Evolutionary conservation across 92 coral and sea anemone genomes (phyloP).

Genomic region (Porites divaricata): DNA sequence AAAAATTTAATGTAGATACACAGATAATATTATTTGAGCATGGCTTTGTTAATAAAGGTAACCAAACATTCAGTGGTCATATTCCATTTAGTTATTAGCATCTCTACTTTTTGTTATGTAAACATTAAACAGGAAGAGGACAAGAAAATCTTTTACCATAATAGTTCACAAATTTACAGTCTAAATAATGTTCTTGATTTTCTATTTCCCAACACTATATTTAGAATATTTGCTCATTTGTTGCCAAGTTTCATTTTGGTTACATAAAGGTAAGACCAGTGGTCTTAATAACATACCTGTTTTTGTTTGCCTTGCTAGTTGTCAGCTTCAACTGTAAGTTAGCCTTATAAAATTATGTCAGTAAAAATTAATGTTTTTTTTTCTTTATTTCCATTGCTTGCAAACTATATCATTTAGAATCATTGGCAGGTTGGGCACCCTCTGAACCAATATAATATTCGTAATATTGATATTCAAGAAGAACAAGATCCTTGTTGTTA

Average conservation of each 20-base stretch:
- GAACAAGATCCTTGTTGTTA: too few species aligned
- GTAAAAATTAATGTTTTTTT: background rate
- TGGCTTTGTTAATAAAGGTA: background rate
- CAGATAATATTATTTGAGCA: background rate
- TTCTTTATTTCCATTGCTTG: background rate
- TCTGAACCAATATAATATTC: too few species aligned
- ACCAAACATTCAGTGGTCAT: conserved; percentile 57
- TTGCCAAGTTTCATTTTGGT: conserved; percentile 89
- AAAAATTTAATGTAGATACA: background rate
- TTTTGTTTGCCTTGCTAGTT: conserved; percentile 27
- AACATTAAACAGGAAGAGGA: background rate
- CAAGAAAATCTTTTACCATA: background rate
- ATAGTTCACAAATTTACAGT: conserved; percentile 29
- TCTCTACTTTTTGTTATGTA: background rate
- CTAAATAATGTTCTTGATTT: conserved; percentile 93
- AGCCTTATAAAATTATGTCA: background rate
- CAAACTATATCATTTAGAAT: too few species aligned
- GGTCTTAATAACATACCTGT: conserved; percentile 18
- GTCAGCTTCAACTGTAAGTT: conserved; percentile 4
- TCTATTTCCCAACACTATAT: conserved; percentile 90
- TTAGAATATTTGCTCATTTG: conserved; percentile 81
- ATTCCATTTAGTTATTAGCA: background rate
- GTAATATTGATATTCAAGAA: too few species aligned
- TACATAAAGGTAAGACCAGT: conserved; percentile 73
- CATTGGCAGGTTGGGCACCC: too few species aligned